Conservation (phyloP, 2,797 vertebrate species). For the Enteromius fasciolatus region DNA sequence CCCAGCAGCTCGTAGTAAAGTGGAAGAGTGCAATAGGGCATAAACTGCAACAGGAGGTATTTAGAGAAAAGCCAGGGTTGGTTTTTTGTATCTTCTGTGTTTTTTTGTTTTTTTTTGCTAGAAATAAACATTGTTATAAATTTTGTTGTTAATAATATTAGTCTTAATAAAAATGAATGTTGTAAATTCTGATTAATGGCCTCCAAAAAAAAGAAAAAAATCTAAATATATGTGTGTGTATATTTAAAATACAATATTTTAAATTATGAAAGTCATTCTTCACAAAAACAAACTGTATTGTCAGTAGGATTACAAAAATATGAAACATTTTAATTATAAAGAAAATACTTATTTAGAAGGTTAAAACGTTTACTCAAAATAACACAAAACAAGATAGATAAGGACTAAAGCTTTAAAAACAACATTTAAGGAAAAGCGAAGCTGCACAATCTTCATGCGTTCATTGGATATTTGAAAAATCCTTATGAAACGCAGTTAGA, state of each 20-base stretch:
- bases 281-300: not conserved
- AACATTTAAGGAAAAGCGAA: not conserved
- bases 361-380: not conserved
- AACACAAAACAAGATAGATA: not conserved
- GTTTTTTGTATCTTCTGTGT: not conserved
- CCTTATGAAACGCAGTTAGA: not conserved
- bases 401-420: not conserved
- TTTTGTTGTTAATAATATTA: not conserved
- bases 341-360: not conserved
- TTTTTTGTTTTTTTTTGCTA: not conserved
- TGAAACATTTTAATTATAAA: not conserved
- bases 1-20: slow-evolving; percentile 18
- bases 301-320: not conserved
- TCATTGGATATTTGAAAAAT: not conserved
- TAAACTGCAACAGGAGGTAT: slow-evolving; percentile 36
- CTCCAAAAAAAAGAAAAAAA: too few species aligned
- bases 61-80: slow-evolving; percentile 31
- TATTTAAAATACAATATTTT: too few species aligned
- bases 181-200: too few species aligned
- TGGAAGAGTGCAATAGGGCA: slow-evolving; percentile 38
- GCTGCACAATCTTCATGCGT: not conserved
- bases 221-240: too few species aligned
- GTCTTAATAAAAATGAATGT: not conserved
- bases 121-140: not conserved
- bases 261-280: not conserved